Conservation (phyloP, 2,888 invertebrate genomes). For the Acrobeloides nanus region DNA sequence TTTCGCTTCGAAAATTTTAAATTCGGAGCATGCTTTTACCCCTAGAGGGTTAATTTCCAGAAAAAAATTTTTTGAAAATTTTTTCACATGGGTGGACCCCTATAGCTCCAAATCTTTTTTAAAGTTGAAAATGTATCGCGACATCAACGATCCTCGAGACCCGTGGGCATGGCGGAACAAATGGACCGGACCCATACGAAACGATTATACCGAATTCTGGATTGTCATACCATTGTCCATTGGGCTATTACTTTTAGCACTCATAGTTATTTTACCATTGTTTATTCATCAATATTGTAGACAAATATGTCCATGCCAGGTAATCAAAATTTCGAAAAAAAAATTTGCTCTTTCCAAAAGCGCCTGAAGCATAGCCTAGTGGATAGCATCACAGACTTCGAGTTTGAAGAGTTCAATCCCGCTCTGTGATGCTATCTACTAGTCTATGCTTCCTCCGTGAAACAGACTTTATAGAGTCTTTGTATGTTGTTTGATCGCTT, state of each 20-base stretch:
- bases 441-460: neutral
- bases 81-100: too few relatives aligned
- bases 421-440: neutral
- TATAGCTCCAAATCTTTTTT: too few relatives aligned
- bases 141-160: constrained; percentile 18
- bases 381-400: too few relatives aligned
- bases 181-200: constrained; percentile 18
- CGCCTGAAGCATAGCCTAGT: too few relatives aligned
- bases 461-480: constrained; percentile 4
- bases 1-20: too few relatives aligned
- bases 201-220: constrained; percentile 23
- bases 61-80: too few relatives aligned
- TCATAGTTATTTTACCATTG: constrained; percentile 14
- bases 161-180: constrained; percentile 25
- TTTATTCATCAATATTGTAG: constrained; percentile 20
- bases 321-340: constrained; percentile 13
- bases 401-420: too few relatives aligned
- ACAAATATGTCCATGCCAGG: constrained; percentile 18
- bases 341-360: neutral
- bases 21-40: too few relatives aligned
- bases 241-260: constrained; percentile 13
- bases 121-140: too few relatives aligned
- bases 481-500: constrained; percentile 9
- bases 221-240: constrained; percentile 16
- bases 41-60: too few relatives aligned